Evolutionary conservation across 2,888 invertebrate genomes (phyloP).

Genomic region (Drosophila kuntzei): DNA sequence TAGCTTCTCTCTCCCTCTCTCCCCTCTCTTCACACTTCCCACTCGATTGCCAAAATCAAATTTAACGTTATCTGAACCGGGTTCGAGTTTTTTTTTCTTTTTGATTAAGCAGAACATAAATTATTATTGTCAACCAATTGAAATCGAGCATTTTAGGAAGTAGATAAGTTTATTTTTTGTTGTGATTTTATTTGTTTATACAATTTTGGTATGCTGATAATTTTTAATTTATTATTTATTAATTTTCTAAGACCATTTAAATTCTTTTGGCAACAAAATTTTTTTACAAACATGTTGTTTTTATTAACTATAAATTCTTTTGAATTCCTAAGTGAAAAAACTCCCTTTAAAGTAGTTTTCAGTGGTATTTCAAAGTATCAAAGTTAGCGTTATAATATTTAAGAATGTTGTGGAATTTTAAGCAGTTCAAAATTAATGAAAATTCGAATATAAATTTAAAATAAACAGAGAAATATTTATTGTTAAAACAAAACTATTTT

Average conservation of each 20-base stretch:
- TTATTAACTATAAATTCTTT: not conserved
- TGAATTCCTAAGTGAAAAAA: no score
- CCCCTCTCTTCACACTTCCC: not conserved
- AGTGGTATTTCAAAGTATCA: no score
- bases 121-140: constrained; percentile 34
- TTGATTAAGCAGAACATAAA: constrained; percentile 22
- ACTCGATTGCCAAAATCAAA: constrained; percentile 17
- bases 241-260: not conserved
- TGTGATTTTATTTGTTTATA: not conserved
- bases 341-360: no score
- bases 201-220: constrained; percentile 7
- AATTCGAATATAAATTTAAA: no score
- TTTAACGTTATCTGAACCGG: constrained; percentile 33
- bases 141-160: constrained; percentile 21
- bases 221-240: constrained; percentile 2
- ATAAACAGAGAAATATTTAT: no score
- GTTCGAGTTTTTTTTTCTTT: constrained; percentile 8
- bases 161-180: constrained; percentile 6
- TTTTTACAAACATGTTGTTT: not conserved
- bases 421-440: no score
- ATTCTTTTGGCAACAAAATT: not conserved
- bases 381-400: no score
- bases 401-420: no score
- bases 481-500: not conserved
- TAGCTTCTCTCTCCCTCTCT: not conserved